Evolutionary conservation across 2,888 invertebrate species (phyloP).

Genomic region (Amphipyra tragopoginis): DNA sequence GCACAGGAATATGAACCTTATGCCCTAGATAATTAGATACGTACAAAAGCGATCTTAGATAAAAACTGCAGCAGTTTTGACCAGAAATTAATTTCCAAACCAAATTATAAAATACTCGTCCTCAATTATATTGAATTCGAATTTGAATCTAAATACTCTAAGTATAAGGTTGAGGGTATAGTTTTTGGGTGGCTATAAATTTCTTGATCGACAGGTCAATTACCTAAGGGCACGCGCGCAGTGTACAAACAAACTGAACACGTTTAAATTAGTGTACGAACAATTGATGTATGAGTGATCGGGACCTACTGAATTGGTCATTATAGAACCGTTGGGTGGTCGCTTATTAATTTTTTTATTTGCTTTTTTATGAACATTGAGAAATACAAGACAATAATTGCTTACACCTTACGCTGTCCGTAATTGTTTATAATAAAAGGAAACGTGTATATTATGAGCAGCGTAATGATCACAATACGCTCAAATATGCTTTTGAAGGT

Average conservation of each 20-base stretch:
- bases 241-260: constrained; percentile 53
- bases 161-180: constrained; percentile 41
- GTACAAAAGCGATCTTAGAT: constrained; percentile 42
- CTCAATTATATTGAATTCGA: constrained; percentile 11
- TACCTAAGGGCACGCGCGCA: constrained; percentile 68
- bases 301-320: constrained; percentile 65
- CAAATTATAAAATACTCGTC: constrained; percentile 44
- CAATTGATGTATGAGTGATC: constrained; percentile 56
- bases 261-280: constrained; percentile 48
- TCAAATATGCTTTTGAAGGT: constrained; percentile 18
- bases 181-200: constrained; percentile 17
- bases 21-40: neutral
- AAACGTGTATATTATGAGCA: constrained; percentile 36
- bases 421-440: constrained; percentile 52
- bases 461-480: constrained; percentile 39
- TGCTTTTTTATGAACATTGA: constrained; percentile 37
- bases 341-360: constrained; percentile 44
- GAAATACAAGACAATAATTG: constrained; percentile 43
- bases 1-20: constrained; percentile 33
- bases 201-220: constrained; percentile 60
- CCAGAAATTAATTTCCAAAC: constrained; percentile 60
- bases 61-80: constrained; percentile 47
- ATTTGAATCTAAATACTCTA: constrained; percentile 33
- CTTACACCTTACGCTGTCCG: constrained; percentile 35
- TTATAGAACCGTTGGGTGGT: constrained; percentile 61